Base-by-base conservation (phyloP, 2,113 vertebrate genomes). In the Scalopus aquaticus region DNA sequence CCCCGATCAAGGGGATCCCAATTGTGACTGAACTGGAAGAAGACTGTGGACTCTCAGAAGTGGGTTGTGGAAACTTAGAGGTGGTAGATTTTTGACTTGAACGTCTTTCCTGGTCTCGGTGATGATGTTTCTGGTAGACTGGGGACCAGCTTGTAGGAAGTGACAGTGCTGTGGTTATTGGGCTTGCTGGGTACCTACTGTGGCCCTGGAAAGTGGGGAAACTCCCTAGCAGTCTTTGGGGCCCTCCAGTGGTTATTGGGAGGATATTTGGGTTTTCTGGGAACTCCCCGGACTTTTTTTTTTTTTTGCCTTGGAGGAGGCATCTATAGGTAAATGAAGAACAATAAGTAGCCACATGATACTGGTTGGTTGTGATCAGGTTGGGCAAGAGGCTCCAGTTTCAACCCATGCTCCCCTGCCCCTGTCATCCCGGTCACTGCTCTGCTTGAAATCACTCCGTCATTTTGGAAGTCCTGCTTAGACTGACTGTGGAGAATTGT, bases 221-320 rank as follows among this genome's bases (percentile, higher is more conserved):
- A 98, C 86, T 74, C 94, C 98, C 95, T 97, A 98, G 60, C 74
- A 98, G 83, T 98, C 97, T 97, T 96, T 95, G 80, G 97, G 96
- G 81, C 98, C 99, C 94, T 98, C 95, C 88, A 95, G 19, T 19
- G 99, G 98, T 37, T 86, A 97, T 46, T 99, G 98, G 94, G 98
- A 85, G 97, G 99, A 99, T 16, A 94, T 97, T 49, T 98, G 98
- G 94, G 98, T 90, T 97, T 98, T 99, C 26, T 42, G 93, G 70
- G 86, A 62, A 20, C 97, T 88, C 64, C 8, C 81, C 20, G 15
- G 20, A 22, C 37, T 62, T 96, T 98, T 99, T 93, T 96, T 98
- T 97, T 62, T 96, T 98, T 99, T 93, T 96, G 98, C 97, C 98
- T 99, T 1, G 98, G 99, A 98, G 99, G 54, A 56, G 20, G 99